Evolutionary conservation across 2,888 invertebrate species (phyloP).

Genomic region (Perdita meconis): DNA sequence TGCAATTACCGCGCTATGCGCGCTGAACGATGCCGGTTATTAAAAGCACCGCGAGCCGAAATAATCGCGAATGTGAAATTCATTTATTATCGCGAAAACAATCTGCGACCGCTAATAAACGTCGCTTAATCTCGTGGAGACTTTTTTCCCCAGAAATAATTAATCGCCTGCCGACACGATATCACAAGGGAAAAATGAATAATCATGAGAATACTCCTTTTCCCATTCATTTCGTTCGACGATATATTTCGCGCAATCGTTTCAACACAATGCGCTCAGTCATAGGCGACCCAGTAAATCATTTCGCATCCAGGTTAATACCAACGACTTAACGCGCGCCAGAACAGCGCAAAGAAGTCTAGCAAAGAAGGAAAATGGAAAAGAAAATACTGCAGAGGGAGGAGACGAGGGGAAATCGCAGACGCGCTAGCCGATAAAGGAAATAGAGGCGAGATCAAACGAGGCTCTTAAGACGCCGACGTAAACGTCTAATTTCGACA

Average conservation of each 20-base stretch:
- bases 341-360: background rate
- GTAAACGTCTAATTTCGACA: constrained; percentile 61
- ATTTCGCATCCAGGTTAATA: background rate
- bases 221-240: background rate
- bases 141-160: constrained; percentile 8
- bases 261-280: background rate
- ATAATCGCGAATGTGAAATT: constrained; percentile 50
- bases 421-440: background rate
- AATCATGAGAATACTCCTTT: background rate
- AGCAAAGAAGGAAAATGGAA: background rate
- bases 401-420: background rate
- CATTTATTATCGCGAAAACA: constrained; percentile 61
- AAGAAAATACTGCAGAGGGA: background rate
- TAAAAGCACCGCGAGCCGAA: constrained; percentile 49
- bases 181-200: background rate
- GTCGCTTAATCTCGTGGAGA: background rate
- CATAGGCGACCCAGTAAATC: background rate
- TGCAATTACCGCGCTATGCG: constrained; percentile 59
- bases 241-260: background rate
- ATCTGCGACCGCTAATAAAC: constrained; percentile 21
- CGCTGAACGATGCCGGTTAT: constrained; percentile 58
- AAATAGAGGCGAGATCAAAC: constrained; percentile 16
- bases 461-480: constrained; percentile 45
- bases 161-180: background rate
- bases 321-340: background rate